Percentiles rank a stretch among this genome's conserved stretches.
Evolutionary conservation across 1,140 invertebrate species (phyloP).

Genomic region (Oreohelix idahoensis): DNA sequence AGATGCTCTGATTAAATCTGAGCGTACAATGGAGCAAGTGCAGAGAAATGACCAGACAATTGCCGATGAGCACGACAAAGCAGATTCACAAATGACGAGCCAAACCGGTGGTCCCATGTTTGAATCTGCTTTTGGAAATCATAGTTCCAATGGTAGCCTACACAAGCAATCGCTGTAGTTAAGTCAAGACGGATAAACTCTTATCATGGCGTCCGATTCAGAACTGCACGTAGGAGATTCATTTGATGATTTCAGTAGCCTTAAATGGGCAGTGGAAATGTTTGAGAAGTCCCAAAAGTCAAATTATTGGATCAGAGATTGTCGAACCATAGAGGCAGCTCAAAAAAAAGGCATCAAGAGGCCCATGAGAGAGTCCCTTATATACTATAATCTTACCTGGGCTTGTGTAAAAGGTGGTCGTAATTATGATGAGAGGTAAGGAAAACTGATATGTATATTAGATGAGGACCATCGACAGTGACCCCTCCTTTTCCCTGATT

Average conservation of each 20-base stretch:
- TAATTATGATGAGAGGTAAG: constrained; percentile 16
- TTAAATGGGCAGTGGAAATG: constrained; percentile 12
- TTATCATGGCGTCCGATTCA: neutral
- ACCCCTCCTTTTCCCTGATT: too few species aligned
- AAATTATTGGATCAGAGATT: constrained; percentile 8
- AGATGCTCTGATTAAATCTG: too few species aligned
- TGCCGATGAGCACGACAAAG: too few species aligned
- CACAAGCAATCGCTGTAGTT: too few species aligned
- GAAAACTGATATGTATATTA: neutral
- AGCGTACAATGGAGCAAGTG: too few species aligned
- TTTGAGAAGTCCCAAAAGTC: constrained; percentile 19
- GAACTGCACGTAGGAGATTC: neutral
- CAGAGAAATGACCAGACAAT: too few species aligned
- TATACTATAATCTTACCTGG: constrained; percentile 11
- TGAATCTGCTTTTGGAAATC: too few species aligned
- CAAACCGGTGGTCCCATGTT: too few species aligned
- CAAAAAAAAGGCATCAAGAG: constrained; percentile 4
- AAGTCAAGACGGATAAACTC: too few species aligned
- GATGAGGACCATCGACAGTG: too few species aligned
- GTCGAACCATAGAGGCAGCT: neutral
- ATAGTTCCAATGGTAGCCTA: too few species aligned
- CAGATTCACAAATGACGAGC: too few species aligned
- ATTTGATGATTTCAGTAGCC: constrained; percentile 18
- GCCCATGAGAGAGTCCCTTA: neutral
- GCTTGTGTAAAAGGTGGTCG: constrained; percentile 31